These are phyloP conservation scores for Gobio gobio DNA, from an alignment of 2,113 vertebrate genomes.

Conservation along the genomic window DNA sequence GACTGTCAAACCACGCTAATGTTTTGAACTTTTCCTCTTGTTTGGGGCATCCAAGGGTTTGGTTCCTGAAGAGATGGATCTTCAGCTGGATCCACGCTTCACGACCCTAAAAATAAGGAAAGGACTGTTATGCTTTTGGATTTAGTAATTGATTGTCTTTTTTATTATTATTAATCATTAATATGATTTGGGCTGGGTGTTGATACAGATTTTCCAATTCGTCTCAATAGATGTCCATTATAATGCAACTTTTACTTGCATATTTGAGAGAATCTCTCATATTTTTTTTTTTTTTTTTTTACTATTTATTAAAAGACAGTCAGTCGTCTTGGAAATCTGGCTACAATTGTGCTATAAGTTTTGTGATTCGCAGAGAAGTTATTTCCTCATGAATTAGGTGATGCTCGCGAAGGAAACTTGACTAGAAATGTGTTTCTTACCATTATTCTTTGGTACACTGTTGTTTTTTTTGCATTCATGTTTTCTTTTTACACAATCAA, in stretches of 20 bases:
- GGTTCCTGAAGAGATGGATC: constrained; percentile 67
- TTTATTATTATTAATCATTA: background rate
- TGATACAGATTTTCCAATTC: background rate
- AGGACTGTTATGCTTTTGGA: background rate
- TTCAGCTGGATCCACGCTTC: constrained; percentile 77
- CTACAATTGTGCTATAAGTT: no score
- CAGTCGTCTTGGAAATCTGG: no score
- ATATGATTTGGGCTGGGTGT: background rate
- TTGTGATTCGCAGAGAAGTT: no score
- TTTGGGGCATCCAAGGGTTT: constrained; percentile 67
- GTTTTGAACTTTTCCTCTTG: background rate
- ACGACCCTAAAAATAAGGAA: constrained; percentile 57
- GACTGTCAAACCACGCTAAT: fast-evolving
- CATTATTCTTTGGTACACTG: no score
- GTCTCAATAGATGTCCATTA: background rate
- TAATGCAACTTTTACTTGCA: background rate
- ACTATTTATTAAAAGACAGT: no score
- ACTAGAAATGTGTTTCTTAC: background rate
- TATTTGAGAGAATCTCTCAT: no score
- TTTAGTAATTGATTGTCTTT: background rate
- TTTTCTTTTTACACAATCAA: no score
- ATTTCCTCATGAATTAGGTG: background rate
- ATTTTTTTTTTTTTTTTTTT: no score
- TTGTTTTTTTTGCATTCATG: no score
- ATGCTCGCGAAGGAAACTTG: background rate